Conservation (phyloP, 2,113 vertebrate species). For the Corvus cornix region DNA sequence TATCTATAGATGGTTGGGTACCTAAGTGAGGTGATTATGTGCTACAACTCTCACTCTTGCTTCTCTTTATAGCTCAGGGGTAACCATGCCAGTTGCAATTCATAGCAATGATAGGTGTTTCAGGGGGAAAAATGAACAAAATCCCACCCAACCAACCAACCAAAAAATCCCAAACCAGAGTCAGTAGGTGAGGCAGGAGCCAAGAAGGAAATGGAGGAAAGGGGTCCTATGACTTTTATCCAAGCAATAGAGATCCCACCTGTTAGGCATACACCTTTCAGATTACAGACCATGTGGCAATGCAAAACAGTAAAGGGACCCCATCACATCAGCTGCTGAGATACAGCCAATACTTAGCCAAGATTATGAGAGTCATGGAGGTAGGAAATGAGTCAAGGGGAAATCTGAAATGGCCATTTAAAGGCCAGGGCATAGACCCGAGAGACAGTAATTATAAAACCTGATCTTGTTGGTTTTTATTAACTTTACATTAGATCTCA, state of each 20-base stretch:
- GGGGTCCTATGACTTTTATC: neutral
- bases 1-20: neutral
- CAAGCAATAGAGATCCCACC: neutral
- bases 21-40: neutral
- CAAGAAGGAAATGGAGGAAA: neutral
- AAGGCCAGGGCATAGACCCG: neutral
- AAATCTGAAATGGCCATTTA: neutral
- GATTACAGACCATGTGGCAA: neutral
- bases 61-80: neutral
- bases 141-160: neutral
- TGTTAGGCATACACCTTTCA: neutral
- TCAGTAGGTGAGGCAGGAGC: neutral
- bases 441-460: neutral
- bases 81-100: neutral
- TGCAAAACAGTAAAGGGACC: neutral
- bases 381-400: neutral
- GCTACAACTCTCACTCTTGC: neutral
- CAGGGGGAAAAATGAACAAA: fast-evolving
- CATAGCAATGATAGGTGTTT: neutral
- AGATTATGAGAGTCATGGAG: neutral
- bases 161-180: neutral
- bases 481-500: neutral
- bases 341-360: neutral
- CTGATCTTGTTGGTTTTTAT: neutral
- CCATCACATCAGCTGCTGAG: neutral